Conservation (phyloP, 1,140 invertebrate genomes). For the Diabrotica virgifera region DNA sequence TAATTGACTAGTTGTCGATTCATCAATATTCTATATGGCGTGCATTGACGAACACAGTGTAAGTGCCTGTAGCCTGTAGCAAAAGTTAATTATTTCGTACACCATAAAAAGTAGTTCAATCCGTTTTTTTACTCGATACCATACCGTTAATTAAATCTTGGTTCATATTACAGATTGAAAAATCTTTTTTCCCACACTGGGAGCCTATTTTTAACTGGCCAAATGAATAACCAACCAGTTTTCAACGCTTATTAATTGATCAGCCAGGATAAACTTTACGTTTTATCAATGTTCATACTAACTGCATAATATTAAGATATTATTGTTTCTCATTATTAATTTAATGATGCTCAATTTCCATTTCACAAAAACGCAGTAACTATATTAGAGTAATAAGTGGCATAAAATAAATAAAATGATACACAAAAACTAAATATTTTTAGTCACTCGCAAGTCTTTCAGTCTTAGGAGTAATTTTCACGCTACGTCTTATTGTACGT, state of each 20-base stretch:
- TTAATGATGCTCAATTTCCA: background rate
- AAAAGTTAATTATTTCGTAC: constrained; percentile 13
- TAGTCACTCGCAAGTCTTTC: too few species aligned
- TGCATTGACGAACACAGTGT: constrained; percentile 8
- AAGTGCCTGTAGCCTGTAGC: constrained; percentile 10
- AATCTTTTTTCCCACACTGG: constrained; percentile 10
- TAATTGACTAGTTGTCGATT: constrained; percentile 5
- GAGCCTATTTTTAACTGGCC: constrained; percentile 6
- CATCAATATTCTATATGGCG: constrained; percentile 11
- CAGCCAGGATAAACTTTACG: background rate
- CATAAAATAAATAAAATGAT: too few species aligned
- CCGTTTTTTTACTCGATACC: constrained; percentile 4
- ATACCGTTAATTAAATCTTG: constrained; percentile 11
- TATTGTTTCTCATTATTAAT: background rate
- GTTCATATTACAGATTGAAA: constrained; percentile 10
- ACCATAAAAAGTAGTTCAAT: constrained; percentile 14
- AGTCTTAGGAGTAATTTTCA: too few species aligned
- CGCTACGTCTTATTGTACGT: too few species aligned
- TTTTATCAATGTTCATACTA: background rate
- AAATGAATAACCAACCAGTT: background rate
- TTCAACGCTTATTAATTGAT: background rate
- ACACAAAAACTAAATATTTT: too few species aligned
- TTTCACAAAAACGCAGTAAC: too few species aligned
- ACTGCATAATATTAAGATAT: background rate
- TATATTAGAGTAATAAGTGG: too few species aligned